A percentile compares a stretch with the other conserved stretches of the same genome.
Conservation (phyloP, 2,113 vertebrate species). For the Atlantisia rogersi region DNA sequence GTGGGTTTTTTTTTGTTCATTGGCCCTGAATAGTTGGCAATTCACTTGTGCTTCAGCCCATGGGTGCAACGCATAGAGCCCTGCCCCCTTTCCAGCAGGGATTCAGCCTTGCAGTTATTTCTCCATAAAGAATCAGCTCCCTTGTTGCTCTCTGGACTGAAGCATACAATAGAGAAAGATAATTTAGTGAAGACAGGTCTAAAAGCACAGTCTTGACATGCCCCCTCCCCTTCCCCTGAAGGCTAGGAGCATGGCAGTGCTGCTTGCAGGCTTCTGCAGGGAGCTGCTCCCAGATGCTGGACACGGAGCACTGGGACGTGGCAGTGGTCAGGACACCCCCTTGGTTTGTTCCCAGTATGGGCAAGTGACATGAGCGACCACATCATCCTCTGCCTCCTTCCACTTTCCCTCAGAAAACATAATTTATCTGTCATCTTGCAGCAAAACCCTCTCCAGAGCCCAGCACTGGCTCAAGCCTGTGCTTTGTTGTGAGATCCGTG, state of each 20-base stretch:
- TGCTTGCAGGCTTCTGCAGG: background rate
- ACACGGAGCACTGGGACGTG: background rate
- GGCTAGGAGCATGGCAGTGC: background rate
- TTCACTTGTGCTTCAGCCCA: background rate
- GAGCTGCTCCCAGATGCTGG: background rate
- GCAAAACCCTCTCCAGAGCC: background rate
- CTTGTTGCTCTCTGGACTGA: accelerated
- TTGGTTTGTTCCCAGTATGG: background rate
- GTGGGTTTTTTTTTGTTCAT: background rate
- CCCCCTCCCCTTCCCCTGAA: background rate
- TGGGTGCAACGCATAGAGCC: background rate
- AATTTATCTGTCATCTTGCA: background rate
- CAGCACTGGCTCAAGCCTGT: background rate
- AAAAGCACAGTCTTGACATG: background rate
- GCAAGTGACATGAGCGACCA: background rate
- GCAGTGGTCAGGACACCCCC: slow-evolving; percentile 21
- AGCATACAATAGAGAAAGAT: background rate
- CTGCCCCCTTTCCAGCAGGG: background rate
- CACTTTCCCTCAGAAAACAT: accelerated
- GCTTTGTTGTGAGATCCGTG: background rate
- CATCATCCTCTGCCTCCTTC: background rate
- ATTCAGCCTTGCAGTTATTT: background rate
- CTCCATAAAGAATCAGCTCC: background rate
- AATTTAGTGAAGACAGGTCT: background rate
- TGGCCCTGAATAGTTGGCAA: background rate